Evolutionary conservation across 1,140 invertebrate genomes (phyloP).

Genomic region (Drosophila sp.): DNA sequence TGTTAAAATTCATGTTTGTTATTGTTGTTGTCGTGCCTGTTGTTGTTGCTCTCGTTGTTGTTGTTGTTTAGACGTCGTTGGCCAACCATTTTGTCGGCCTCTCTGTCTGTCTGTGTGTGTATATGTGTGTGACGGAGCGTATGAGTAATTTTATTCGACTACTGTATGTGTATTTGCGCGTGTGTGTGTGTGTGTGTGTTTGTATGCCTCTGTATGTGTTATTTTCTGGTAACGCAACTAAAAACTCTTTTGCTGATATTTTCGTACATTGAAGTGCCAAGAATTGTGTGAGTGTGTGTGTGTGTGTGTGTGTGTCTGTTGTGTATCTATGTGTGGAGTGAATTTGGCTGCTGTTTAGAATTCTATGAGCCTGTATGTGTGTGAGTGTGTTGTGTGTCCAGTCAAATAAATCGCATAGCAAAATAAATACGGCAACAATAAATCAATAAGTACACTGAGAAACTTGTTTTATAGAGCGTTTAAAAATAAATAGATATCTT

Average conservation of each 20-base stretch:
- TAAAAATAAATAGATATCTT: neutral
- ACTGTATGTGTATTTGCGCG: constrained; percentile 2
- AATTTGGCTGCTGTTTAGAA: constrained; percentile 67
- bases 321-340: constrained; percentile 19
- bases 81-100: constrained; percentile 80
- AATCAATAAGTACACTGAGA: constrained; percentile 73
- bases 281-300: constrained; percentile 9
- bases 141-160: constrained; percentile 58
- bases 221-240: constrained; percentile 69
- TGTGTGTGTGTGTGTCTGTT: constrained; percentile 19
- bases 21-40: constrained; percentile 68
- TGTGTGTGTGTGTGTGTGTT: constrained; percentile 42
- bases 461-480: constrained; percentile 31
- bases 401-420: constrained; percentile 65
- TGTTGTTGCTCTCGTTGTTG: constrained; percentile 30
- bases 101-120: constrained; percentile 52
- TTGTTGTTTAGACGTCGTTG: constrained; percentile 76
- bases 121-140: constrained; percentile 54
- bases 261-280: constrained; percentile 45
- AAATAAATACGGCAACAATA: constrained; percentile 69
- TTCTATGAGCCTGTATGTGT: constrained; percentile 36
- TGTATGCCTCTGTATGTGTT: constrained; percentile 40
- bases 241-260: constrained; percentile 69
- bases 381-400: constrained; percentile 40
- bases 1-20: constrained; percentile 84